These are phyloP conservation scores for Cyrtonyx montezumae DNA, from an alignment of 2,113 vertebrate genomes.

Conservation along the genomic window DNA sequence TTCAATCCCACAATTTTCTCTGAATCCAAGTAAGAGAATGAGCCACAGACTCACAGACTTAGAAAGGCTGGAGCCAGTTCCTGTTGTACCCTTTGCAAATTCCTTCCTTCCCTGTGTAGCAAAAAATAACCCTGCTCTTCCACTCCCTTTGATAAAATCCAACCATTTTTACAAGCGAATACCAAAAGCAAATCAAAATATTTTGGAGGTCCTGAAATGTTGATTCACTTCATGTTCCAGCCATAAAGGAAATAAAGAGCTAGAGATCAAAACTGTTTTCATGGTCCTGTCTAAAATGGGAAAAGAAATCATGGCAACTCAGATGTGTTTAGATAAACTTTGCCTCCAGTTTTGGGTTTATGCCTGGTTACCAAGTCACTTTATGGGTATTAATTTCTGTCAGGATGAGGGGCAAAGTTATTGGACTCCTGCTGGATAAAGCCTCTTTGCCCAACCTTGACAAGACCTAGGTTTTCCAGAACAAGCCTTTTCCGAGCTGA, in stretches of 20 bases:
- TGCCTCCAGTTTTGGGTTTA: background rate
- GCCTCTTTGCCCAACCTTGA: background rate
- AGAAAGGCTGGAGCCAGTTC: background rate
- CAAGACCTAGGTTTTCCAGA: background rate
- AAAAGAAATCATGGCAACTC: constrained; percentile 49
- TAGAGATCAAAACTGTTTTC: constrained; percentile 37
- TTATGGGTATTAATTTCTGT: background rate
- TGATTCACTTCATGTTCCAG: constrained; percentile 29
- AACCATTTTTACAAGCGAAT: constrained; percentile 45
- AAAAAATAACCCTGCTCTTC: background rate
- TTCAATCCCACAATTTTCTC: background rate
- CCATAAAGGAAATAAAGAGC: constrained; percentile 36
- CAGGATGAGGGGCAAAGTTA: background rate
- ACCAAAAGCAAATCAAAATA: constrained; percentile 50
- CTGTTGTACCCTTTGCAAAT: background rate
- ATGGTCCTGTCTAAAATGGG: constrained; percentile 27
- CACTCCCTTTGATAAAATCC: background rate
- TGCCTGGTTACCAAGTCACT: background rate
- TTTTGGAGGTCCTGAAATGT: constrained; percentile 33
- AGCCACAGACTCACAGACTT: background rate
- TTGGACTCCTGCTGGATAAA: background rate
- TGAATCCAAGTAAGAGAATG: background rate
- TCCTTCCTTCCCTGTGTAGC: background rate
- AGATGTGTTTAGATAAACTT: constrained; percentile 8
- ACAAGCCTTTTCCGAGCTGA: background rate